phyloP scores from a whole-genome alignment of 2,888 invertebrate species.

The Meiosimyza platycephala region DNA sequence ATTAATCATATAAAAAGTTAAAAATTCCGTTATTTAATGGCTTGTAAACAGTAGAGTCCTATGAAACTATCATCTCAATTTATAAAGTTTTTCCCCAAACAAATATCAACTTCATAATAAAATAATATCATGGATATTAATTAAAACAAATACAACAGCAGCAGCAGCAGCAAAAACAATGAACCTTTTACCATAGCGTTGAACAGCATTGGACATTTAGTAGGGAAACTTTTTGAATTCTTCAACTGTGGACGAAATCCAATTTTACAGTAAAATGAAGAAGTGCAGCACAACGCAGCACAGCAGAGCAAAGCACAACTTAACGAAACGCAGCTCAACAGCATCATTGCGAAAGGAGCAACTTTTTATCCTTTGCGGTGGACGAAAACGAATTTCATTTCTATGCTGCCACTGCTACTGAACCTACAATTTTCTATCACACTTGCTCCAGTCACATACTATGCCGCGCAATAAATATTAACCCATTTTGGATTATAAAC shows the following conservation, averaged over 20 bases:
- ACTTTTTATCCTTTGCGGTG: slow-evolving; percentile 14
- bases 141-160: slow-evolving; percentile 9
- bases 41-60: neutral
- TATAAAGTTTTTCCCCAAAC: neutral
- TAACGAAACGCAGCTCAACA: no score
- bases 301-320: no score
- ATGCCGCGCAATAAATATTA: no score
- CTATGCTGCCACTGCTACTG: neutral
- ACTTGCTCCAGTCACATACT: no score
- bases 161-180: slow-evolving; percentile 8
- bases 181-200: neutral
- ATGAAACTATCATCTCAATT: slow-evolving; percentile 1
- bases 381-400: slow-evolving; percentile 12
- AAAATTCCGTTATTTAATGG: no score
- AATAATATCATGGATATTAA: slow-evolving; percentile 32
- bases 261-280: slow-evolving; percentile 11
- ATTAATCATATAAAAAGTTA: no score
- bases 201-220: slow-evolving; percentile 26
- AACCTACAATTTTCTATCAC: no score
- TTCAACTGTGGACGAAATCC: slow-evolving; percentile 15
- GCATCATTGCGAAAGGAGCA: neutral
- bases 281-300: no score
- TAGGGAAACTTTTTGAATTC: slow-evolving; percentile 20
- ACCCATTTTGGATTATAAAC: no score
- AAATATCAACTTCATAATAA: slow-evolving; percentile 9